These are phyloP conservation scores for Philopedon plagiatum DNA, from an alignment of 2,888 invertebrate genomes.

Conservation along the genomic window DNA sequence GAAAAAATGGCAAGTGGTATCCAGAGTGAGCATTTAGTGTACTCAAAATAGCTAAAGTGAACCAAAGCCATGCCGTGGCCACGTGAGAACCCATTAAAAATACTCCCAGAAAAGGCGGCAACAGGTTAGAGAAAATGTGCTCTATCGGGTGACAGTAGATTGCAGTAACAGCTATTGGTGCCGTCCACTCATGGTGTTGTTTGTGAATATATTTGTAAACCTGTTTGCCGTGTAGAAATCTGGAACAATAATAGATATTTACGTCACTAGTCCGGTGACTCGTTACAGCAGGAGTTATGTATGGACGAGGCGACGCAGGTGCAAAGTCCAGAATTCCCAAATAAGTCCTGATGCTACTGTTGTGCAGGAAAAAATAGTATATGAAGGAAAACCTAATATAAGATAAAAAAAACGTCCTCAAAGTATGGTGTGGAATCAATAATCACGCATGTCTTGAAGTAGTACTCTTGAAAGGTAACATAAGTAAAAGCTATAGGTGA, in stretches of 20 bases:
- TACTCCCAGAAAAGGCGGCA: constrained; percentile 84
- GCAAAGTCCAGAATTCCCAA: no score
- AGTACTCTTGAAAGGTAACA: no score
- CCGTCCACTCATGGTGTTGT: constrained; percentile 90
- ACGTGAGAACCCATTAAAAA: constrained; percentile 82
- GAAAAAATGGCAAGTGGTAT: constrained; percentile 88
- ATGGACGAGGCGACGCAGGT: no score
- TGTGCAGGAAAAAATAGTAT: no score
- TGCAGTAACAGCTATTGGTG: constrained; percentile 87
- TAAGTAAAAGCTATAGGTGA: no score
- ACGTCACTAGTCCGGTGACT: no score
- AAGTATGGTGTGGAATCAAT: no score
- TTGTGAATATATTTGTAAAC: constrained; percentile 89
- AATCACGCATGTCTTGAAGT: no score
- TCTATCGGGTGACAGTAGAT: constrained; percentile 86
- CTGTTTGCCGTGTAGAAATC: constrained; percentile 80
- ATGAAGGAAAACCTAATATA: no score
- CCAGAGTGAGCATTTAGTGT: constrained; percentile 89
- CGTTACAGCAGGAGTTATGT: no score
- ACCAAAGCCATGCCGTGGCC: constrained; percentile 86
- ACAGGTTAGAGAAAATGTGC: constrained; percentile 82
- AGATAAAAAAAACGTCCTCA: no score
- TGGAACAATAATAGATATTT: constrained; percentile 65
- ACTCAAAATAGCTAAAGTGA: constrained; percentile 81
- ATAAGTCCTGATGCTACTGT: no score